phyloP scores from a whole-genome alignment of 2,888 invertebrate genomes.

The Acleris emargana region DNA sequence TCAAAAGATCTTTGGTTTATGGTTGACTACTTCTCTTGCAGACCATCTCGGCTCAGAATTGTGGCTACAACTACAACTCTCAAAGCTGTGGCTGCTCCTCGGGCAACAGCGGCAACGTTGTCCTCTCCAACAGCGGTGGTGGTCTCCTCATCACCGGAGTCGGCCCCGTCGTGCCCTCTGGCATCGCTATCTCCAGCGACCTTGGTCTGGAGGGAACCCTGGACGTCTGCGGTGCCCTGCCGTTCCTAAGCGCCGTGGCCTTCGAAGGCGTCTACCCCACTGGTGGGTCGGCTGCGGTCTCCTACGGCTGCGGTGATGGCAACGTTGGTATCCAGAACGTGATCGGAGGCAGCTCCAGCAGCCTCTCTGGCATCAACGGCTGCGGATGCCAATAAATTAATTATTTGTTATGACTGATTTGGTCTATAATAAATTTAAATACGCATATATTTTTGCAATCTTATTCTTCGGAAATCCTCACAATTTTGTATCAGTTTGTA shows the following conservation, averaged over 20 bases:
- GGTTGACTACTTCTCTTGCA: not conserved
- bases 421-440: too few species aligned
- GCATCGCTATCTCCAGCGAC: constrained; percentile 49
- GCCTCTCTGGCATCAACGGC: not conserved
- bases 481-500: too few species aligned
- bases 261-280: constrained; percentile 46
- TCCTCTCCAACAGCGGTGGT: constrained; percentile 16
- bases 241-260: constrained; percentile 45
- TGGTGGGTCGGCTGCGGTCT: constrained; percentile 41
- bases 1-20: not conserved
- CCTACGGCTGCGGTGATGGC: constrained; percentile 36
- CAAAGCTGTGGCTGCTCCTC: not conserved
- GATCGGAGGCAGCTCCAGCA: not conserved
- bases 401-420: not conserved
- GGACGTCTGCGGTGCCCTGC: constrained; percentile 43
- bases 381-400: not conserved
- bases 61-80: not conserved
- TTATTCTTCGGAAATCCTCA: too few species aligned
- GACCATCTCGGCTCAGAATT: not conserved
- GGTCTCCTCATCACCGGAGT: constrained; percentile 11
- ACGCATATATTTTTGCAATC: too few species aligned
- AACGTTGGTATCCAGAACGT: constrained; percentile 2
- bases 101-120: not conserved
- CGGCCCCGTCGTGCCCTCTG: constrained; percentile 21
- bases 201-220: constrained; percentile 9